Base-by-base conservation (phyloP, 2,797 vertebrate species). In the Schizopygopsis pylzovi region DNA sequence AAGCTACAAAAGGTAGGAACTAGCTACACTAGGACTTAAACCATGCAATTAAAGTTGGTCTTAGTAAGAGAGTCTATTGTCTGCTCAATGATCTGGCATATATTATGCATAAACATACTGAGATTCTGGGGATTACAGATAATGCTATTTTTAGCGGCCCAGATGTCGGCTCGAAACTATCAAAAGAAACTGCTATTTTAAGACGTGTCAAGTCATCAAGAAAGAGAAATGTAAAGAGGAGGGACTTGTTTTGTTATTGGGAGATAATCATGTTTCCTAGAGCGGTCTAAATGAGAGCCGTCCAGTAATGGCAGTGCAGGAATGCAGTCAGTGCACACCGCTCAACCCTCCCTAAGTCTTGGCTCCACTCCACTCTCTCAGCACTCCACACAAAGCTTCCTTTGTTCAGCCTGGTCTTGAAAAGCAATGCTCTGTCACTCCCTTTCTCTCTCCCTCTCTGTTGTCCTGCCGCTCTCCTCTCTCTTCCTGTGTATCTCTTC, bases 231-330 rank as follows among this genome's bases (percentile, higher is more conserved):
- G 41, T 86, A 88, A 88, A 90, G 90, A 86, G 88, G 76, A 33
- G 61, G 89, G 93, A 78, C 52, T 79, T 79, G 75, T 79, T 85
- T 78, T 56, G 75, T 71, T 70, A 85, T 85, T 49, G 84, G 76
- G 84, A 79, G 87, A 92, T 87, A 88, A 96, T 92, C 95, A 92
- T 91, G 92, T 95, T 95, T 95, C 94, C 94, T 95, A 92, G 87
- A 94, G 91, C 76, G 86, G 94, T 92, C 92, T 95, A 95, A 95
- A 96, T 96, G 94, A 95, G 95, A 95, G 94, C 92, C 91, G 92
- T 95, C 95, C 94, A 95, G 94, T 95, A 96, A 96, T 96, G 94
- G 94, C 93, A 95, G 91, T 92, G 93, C 92, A 95, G 94, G 95
- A 96, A 96, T 96, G 95, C 93, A 94, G 95, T 95, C 94, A 91